Evolutionary conservation across 1,140 invertebrate genomes (phyloP).

Genomic region (Dendroctonus valens): DNA sequence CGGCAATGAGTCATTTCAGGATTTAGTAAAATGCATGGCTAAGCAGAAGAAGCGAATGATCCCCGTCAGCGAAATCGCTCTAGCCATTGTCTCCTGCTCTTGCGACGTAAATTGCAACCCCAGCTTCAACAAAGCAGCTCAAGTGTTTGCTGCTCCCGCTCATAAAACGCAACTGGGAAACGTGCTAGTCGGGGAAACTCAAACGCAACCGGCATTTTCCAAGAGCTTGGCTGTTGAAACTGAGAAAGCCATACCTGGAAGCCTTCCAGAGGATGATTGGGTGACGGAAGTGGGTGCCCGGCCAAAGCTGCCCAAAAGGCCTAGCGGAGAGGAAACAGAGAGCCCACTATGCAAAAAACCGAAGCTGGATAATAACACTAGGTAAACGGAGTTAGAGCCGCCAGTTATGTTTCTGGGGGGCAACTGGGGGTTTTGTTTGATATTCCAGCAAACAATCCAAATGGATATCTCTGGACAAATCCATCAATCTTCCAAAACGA

Average conservation of each 20-base stretch:
- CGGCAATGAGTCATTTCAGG: slow-evolving; percentile 18
- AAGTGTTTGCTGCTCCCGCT: slow-evolving; percentile 27
- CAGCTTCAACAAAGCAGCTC: slow-evolving; percentile 31
- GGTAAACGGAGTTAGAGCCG: background rate
- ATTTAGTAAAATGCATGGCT: slow-evolving; percentile 32
- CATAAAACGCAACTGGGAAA: background rate
- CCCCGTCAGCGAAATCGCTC: slow-evolving; percentile 53
- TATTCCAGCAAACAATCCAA: too few species aligned
- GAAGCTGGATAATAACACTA: background rate
- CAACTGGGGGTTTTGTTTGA: background rate
- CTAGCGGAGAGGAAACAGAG: slow-evolving; percentile 11
- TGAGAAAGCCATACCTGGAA: background rate
- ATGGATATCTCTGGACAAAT: too few species aligned
- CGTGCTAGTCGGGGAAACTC: slow-evolving; percentile 14
- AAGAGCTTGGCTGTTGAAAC: slow-evolving; percentile 13
- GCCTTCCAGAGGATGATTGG: too few species aligned
- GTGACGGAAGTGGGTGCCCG: too few species aligned
- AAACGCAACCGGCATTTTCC: background rate
- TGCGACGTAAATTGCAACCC: slow-evolving; percentile 55
- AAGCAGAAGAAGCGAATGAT: slow-evolving; percentile 48
- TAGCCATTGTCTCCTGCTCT: slow-evolving; percentile 53
- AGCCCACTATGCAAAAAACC: slow-evolving; percentile 2
- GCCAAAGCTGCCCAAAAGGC: background rate
- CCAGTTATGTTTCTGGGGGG: background rate
- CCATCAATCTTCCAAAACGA: too few species aligned